A percentile compares a stretch with the other conserved stretches of the same genome.
These are phyloP conservation scores for Oligia strigilis DNA, from an alignment of 2,888 invertebrate species.

Conservation along the genomic window DNA sequence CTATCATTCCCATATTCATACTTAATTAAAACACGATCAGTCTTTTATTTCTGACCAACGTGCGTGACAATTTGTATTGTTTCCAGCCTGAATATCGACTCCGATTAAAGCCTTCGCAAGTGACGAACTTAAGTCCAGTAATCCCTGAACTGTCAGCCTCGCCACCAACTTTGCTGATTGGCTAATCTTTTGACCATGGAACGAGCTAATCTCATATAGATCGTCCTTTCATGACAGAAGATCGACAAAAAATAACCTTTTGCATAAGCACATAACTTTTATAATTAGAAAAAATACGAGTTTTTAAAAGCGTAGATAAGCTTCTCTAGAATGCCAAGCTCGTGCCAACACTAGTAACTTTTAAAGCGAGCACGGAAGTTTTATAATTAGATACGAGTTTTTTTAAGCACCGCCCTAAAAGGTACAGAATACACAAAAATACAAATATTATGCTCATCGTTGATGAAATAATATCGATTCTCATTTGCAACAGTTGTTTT, in stretches of 20 bases:
- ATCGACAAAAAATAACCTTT: not conserved
- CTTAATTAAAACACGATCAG: not conserved
- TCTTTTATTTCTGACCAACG: not conserved
- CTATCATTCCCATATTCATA: not conserved
- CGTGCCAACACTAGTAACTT: not conserved
- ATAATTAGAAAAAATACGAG: slow-evolving; percentile 5
- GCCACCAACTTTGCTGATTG: not conserved
- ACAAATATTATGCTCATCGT: not conserved
- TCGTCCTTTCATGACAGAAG: not conserved
- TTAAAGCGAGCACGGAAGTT: not conserved
- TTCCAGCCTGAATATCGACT: not conserved
- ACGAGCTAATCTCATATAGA: not conserved
- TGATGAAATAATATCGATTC: not conserved
- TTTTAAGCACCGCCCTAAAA: not conserved
- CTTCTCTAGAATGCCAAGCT: not conserved
- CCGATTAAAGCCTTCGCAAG: slow-evolving; percentile 1
- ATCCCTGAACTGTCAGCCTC: not conserved
- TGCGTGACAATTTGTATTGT: not conserved
- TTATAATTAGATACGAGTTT: slow-evolving; percentile 10
- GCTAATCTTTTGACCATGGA: slow-evolving; percentile 10
- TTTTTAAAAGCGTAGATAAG: slow-evolving; percentile 1
- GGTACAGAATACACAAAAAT: no score
- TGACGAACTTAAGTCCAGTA: not conserved
- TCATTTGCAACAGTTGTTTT: not conserved
- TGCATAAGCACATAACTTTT: not conserved